phyloP scores from a whole-genome alignment of 2,888 invertebrate genomes.

The Clitarchus hookeri region DNA sequence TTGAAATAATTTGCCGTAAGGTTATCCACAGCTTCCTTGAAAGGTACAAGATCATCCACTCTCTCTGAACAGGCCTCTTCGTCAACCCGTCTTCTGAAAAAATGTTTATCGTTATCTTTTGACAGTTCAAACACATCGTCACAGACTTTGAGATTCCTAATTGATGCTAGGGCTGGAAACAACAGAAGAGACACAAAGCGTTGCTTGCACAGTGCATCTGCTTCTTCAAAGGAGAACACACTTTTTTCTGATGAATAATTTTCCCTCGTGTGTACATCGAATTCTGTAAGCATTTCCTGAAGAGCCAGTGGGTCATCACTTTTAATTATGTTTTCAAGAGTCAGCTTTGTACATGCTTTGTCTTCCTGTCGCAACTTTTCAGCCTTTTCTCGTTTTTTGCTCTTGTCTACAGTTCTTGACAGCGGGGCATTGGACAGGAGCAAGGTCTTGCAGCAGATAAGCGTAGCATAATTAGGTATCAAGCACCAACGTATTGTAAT shows the following conservation, averaged over 20 bases:
- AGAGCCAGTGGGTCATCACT: neutral
- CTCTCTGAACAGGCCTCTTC: neutral
- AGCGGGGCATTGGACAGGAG: neutral
- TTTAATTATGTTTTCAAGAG: neutral
- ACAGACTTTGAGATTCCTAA: neutral
- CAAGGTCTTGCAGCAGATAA: neutral
- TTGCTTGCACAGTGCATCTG: conserved; percentile 8
- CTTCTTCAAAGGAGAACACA: neutral
- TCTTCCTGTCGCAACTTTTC: neutral
- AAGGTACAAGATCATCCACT: neutral
- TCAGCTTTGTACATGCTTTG: neutral
- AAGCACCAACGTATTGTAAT: conserved; percentile 7
- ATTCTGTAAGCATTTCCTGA: conserved; percentile 1
- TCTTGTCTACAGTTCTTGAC: neutral
- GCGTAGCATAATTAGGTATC: neutral
- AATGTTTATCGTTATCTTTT: neutral
- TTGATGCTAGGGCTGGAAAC: neutral
- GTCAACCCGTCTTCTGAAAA: neutral
- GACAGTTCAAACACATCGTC: neutral
- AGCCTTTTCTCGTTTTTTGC: neutral
- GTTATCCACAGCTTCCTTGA: neutral
- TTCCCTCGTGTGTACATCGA: neutral
- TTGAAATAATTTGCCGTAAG: neutral
- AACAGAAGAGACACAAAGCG: neutral
- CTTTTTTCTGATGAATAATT: neutral